Percentiles rank a stretch among this genome's conserved stretches.
phyloP scores from a whole-genome alignment of 2,888 invertebrate species.

The Nomada fucata region DNA sequence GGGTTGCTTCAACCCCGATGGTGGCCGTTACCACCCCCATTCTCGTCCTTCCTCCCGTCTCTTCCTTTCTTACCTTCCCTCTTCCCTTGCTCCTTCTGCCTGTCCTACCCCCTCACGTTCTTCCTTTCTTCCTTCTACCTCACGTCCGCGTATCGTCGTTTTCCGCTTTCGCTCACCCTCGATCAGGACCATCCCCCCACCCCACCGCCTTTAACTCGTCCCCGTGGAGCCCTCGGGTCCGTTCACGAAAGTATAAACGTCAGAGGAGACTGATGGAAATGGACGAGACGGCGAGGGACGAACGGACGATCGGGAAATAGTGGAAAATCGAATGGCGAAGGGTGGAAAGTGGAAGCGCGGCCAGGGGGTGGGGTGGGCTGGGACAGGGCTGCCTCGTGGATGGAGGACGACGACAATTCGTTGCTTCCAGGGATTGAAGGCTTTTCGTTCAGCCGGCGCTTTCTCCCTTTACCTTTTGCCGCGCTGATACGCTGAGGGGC shows the following conservation, averaged over 20 bases:
- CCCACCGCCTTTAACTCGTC: constrained; percentile 59
- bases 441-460: constrained; percentile 49
- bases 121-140: constrained; percentile 4
- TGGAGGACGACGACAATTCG: constrained; percentile 49
- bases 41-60: constrained; percentile 48
- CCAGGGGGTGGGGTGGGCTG: constrained; percentile 15
- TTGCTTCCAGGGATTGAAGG: constrained; percentile 62
- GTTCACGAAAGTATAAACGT: constrained; percentile 79
- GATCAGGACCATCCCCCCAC: constrained; percentile 61
- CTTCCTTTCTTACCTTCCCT: constrained; percentile 29
- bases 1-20: constrained; percentile 71
- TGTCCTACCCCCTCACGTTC: neutral
- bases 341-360: constrained; percentile 54
- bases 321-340: constrained; percentile 74
- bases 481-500: constrained; percentile 49
- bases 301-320: constrained; percentile 72
- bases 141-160: constrained; percentile 34
- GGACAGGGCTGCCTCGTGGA: constrained; percentile 5
- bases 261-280: constrained; percentile 73
- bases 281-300: constrained; percentile 64
- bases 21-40: constrained; percentile 76
- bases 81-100: constrained; percentile 43
- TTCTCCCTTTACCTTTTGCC: constrained; percentile 59
- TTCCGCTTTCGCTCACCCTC: constrained; percentile 62
- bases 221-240: constrained; percentile 77